Percentiles rank a stretch among this genome's conserved stretches.
These are phyloP conservation scores for Sylvietta virens DNA, from an alignment of 2,113 vertebrate species.

Conservation along the genomic window DNA sequence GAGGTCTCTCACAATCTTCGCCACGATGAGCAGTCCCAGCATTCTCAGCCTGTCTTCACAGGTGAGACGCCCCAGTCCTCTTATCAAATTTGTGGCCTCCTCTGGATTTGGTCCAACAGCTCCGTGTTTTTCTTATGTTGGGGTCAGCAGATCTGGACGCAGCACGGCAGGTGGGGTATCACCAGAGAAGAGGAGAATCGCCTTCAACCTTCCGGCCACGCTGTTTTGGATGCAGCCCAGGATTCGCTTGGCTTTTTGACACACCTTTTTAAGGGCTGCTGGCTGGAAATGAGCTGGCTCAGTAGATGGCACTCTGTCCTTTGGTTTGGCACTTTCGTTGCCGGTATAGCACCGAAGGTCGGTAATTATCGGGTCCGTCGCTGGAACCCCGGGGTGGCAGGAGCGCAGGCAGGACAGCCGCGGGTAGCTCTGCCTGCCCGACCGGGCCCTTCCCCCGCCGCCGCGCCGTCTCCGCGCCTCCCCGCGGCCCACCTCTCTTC, in stretches of 20 bases:
- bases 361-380: accelerated
- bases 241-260: neutral
- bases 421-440: accelerated
- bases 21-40: neutral
- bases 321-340: neutral
- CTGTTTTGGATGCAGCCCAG: too few species aligned
- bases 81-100: neutral
- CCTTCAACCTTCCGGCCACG: neutral
- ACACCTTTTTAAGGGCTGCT: neutral
- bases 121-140: neutral
- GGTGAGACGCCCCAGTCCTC: neutral
- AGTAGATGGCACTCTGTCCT: neutral
- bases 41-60: neutral
- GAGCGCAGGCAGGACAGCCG: too few species aligned
- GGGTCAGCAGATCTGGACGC: neutral
- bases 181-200: neutral
- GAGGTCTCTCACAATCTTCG: neutral
- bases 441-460: accelerated
- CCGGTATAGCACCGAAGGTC: neutral
- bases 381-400: neutral
- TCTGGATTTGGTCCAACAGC: neutral
- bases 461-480: accelerated
- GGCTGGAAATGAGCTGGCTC: neutral
- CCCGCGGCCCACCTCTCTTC: accelerated
- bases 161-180: neutral